Conservation (phyloP, 2,888 invertebrate genomes). For the Troides aeacus region DNA sequence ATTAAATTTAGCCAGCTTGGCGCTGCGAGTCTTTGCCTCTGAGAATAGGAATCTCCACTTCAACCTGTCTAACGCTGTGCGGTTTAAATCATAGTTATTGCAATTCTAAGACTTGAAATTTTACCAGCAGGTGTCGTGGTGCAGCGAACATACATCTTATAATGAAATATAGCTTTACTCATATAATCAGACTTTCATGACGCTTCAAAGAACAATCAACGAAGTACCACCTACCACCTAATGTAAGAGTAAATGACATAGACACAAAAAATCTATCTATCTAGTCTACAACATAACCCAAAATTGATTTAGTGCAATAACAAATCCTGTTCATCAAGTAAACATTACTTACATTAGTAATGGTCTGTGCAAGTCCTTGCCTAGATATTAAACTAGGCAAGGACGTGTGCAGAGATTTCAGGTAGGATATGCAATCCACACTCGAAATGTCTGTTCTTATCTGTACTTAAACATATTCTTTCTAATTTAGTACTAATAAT, state of each 20-base stretch:
- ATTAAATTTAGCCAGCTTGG: neutral
- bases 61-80: neutral
- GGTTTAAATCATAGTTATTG: neutral
- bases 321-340: neutral
- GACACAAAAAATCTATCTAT: neutral
- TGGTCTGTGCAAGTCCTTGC: too few species aligned
- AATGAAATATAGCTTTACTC: neutral
- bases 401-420: too few species aligned
- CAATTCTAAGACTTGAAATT: neutral
- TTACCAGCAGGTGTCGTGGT: neutral
- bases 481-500: too few species aligned
- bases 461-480: too few species aligned
- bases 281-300: neutral
- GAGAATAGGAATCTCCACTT: conserved; percentile 1
- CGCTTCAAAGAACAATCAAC: too few species aligned
- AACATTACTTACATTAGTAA: neutral
- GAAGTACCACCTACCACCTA: too few species aligned
- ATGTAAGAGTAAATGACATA: too few species aligned
- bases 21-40: neutral
- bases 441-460: too few species aligned
- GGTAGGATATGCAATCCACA: too few species aligned
- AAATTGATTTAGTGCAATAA: neutral
- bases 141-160: neutral
- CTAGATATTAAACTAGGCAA: too few species aligned
- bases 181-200: neutral